Evolutionary conservation across 2,113 vertebrate species (phyloP).

Genomic region (Genyomyrus donnyi): DNA sequence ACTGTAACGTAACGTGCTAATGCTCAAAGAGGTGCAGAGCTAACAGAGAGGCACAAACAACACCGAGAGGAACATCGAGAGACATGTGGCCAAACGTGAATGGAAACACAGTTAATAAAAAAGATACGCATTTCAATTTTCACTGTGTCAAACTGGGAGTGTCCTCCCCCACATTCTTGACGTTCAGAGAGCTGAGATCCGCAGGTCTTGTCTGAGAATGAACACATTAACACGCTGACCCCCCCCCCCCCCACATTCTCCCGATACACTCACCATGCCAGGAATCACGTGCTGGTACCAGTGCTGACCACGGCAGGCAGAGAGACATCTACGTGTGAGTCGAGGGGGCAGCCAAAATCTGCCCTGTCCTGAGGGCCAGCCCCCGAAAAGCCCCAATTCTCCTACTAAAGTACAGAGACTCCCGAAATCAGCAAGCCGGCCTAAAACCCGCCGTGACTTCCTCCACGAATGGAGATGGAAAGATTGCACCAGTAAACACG

Average conservation of each 20-base stretch:
- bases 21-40: not conserved
- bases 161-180: constrained; percentile 34
- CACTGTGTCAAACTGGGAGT: constrained; percentile 6
- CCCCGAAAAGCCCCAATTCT: not conserved
- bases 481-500: constrained; percentile 39
- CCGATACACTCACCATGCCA: constrained; percentile 42
- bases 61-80: not conserved
- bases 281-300: constrained; percentile 2
- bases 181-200: not conserved
- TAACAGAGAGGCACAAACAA: not conserved
- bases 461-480: constrained; percentile 32
- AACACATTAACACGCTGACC: not conserved
- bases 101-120: not conserved
- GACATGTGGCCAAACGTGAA: not conserved
- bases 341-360: not conserved
- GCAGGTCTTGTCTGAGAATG: constrained; percentile 8
- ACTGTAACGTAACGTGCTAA: not conserved
- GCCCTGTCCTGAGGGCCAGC: not conserved
- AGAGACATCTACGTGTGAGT: constrained; percentile 22
- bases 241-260: not conserved
- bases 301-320: constrained; percentile 33
- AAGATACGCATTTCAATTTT: constrained; percentile 12
- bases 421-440: constrained; percentile 10
- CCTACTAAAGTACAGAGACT: constrained; percentile 23
- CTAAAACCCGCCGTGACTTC: constrained; percentile 37